A percentile compares a stretch with the other conserved stretches of the same genome.
Evolutionary conservation across 2,888 invertebrate species (phyloP).

Genomic region (Xestobium rufovillosum): DNA sequence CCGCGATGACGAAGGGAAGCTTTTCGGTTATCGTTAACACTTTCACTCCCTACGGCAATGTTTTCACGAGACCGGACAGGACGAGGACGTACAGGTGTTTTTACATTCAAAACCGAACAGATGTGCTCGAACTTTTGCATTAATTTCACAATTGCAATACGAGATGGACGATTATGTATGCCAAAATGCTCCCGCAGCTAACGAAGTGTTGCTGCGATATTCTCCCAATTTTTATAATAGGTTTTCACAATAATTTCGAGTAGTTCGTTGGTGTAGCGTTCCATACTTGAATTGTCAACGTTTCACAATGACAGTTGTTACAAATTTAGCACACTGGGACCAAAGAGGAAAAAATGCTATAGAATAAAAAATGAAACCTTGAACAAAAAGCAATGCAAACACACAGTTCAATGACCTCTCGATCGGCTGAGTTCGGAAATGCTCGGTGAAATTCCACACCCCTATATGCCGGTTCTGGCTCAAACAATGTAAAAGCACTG

Average conservation of each 20-base stretch:
- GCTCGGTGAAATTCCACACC: too few relatives aligned
- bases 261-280: neutral
- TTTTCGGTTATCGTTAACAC: neutral
- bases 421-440: too few relatives aligned
- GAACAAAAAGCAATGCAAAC: too few relatives aligned
- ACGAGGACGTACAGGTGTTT: neutral
- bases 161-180: constrained; percentile 26
- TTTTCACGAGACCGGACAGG: neutral
- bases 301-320: too few relatives aligned
- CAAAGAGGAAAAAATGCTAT: too few relatives aligned
- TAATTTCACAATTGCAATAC: constrained; percentile 8
- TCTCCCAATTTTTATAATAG: constrained; percentile 3
- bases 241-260: neutral
- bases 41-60: neutral
- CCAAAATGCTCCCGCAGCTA: constrained; percentile 6
- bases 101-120: neutral
- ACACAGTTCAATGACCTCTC: too few relatives aligned
- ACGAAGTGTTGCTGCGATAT: constrained; percentile 15
- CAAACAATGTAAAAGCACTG: too few relatives aligned
- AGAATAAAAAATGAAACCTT: too few relatives aligned
- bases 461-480: too few relatives aligned
- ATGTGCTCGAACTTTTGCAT: neutral
- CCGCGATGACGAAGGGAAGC: constrained; percentile 2
- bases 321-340: too few relatives aligned
- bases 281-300: too few relatives aligned